phyloP scores from a whole-genome alignment of 1,140 invertebrate genomes.

The Platyscapa corneri region DNA sequence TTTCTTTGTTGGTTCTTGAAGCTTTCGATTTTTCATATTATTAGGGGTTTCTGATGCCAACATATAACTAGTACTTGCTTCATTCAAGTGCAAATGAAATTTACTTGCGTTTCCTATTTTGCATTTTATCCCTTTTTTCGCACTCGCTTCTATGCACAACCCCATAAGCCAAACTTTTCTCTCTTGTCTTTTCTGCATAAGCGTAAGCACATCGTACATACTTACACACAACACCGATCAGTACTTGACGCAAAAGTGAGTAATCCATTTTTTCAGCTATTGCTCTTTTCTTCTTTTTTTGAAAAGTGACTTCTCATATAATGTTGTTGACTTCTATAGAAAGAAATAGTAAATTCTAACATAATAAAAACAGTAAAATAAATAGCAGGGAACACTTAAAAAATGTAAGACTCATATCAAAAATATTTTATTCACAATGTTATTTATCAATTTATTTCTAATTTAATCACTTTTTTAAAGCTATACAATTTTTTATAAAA shows the following conservation, averaged over 20 bases:
- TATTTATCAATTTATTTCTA: background rate
- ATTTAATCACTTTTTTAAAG: no score
- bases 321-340: background rate
- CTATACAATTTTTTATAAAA: no score
- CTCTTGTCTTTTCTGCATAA: background rate
- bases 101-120: slow-evolving; percentile 41
- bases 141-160: background rate
- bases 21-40: no score
- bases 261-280: slow-evolving; percentile 56
- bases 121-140: slow-evolving; percentile 37
- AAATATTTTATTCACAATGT: background rate
- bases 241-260: slow-evolving; percentile 65
- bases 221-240: slow-evolving; percentile 70
- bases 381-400: no score
- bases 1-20: no score
- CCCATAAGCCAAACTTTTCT: slow-evolving; percentile 18
- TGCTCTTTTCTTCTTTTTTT: slow-evolving; percentile 3
- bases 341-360: slow-evolving; percentile 9
- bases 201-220: slow-evolving; percentile 21
- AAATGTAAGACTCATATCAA: background rate
- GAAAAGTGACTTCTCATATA: slow-evolving; percentile 18
- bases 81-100: slow-evolving; percentile 28
- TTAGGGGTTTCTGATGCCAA: no score
- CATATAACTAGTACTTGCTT: background rate
- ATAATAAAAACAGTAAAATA: slow-evolving; percentile 8